phyloP scores from a whole-genome alignment of 2,888 invertebrate species.

The Dicranocentrus wangi region DNA sequence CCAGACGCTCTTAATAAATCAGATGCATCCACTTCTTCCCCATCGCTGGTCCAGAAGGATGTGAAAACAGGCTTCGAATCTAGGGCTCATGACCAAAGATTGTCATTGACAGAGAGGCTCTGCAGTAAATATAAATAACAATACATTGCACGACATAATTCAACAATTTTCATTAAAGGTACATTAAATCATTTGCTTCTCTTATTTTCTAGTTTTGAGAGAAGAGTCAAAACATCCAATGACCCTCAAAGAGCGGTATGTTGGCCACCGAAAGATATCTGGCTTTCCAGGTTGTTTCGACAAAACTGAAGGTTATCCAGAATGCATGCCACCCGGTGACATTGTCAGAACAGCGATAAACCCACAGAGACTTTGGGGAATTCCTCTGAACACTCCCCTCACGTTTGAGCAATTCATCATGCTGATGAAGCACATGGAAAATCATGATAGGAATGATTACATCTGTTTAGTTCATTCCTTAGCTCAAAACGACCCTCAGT shows the following conservation, averaged over 20 bases:
- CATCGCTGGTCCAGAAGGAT: constrained; percentile 31
- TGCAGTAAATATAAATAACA: constrained; percentile 42
- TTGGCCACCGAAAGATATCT: constrained; percentile 50
- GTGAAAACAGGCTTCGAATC: constrained; percentile 19
- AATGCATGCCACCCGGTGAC: constrained; percentile 69
- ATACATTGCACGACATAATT: background rate
- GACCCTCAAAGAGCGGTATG: constrained; percentile 62
- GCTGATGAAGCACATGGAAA: constrained; percentile 66
- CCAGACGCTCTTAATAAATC: background rate
- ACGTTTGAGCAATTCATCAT: constrained; percentile 61
- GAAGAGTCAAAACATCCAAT: constrained; percentile 55
- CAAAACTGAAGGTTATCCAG: constrained; percentile 52
- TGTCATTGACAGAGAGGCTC: constrained; percentile 36
- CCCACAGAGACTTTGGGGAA: constrained; percentile 69
- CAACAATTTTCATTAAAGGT: background rate
- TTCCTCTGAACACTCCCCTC: constrained; percentile 65
- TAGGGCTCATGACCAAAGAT: constrained; percentile 1
- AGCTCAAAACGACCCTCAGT: constrained; percentile 60
- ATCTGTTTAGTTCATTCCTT: constrained; percentile 64
- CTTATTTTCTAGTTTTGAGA: constrained; percentile 48
- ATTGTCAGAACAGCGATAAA: constrained; percentile 64
- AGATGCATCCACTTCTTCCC: background rate
- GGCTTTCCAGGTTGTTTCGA: constrained; percentile 66
- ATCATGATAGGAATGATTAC: constrained; percentile 69
- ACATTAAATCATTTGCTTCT: background rate